Evolutionary conservation across 1,140 invertebrate genomes (phyloP), one percentile per base, ranked within the genome.

Genomic region (Drosophila orena): DNA sequence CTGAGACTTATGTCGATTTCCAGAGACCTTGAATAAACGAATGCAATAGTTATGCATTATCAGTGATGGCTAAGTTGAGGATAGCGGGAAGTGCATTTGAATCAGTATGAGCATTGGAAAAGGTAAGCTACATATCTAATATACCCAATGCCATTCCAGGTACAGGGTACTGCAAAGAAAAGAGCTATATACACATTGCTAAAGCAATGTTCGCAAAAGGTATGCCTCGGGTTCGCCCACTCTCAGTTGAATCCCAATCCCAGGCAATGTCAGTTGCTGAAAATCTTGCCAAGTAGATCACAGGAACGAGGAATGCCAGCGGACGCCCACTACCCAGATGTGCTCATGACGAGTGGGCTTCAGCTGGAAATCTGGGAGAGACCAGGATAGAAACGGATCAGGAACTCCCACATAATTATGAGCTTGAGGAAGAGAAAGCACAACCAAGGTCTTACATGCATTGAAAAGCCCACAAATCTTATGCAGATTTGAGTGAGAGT

Each of bases 401-500:
- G 59, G 37, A 64, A 74, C 71, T 49, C 71, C 71, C 71, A 74
- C 70, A 74, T 74, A 70, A 49, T 71, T 71, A 71, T 71, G 64
- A 70, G 42, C 24, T 30, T 20, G 35, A 55, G 40, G 61, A 42
- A 44, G 22, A 65, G 42, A 62, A 47, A 68, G 64, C 64, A 24
- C n/a, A n/a, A 20, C 56, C 15, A 27, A 27, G n/a, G 24, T 30
- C 38, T 46, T 34, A 46, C 17, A 40, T 64, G 43, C 22, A 3
- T 34, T 22, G 30, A 22, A 65, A 40, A 37, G 6, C 2, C 4
- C 38, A 54, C 54, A 53, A 69, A 69, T 46, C 66, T 44, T 47
- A 42, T 35, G 58, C 17, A 35, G 35, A 50, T 46, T 46, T 37
- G 10, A 44, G 34, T 12, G 15, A 20, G n/a, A 34, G 4, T 35